phyloP scores from a whole-genome alignment of 2,888 invertebrate genomes.

The Dasysyrphus albostriatus region DNA sequence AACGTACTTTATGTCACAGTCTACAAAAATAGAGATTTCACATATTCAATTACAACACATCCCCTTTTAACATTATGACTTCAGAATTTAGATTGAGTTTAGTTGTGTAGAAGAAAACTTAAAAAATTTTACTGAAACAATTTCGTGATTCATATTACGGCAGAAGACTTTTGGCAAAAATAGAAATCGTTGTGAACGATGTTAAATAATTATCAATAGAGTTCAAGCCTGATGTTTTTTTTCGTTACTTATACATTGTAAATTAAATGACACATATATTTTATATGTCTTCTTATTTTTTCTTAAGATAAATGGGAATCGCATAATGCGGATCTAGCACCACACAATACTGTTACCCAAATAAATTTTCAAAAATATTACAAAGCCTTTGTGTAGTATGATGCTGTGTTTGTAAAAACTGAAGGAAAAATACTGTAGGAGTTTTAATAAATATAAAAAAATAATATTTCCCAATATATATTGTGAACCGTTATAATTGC shows the following conservation, averaged over 20 bases:
- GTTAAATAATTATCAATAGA: background rate
- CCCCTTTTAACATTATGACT: constrained; percentile 19
- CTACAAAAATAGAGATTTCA: constrained; percentile 22
- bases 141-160: constrained; percentile 9
- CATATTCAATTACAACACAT: constrained; percentile 34
- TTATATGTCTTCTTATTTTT: background rate
- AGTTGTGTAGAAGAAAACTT: constrained; percentile 25
- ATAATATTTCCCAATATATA: no score
- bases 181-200: background rate
- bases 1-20: background rate
- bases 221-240: background rate
- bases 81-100: constrained; percentile 9
- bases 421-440: no score
- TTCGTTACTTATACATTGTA: background rate
- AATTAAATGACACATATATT: background rate
- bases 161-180: constrained; percentile 1
- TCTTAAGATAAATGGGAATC: background rate
- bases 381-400: no score
- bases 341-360: no score
- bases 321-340: no score
- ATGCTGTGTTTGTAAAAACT: no score
- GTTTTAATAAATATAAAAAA: no score
- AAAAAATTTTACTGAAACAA: background rate
- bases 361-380: no score
- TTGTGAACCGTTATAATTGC: no score